Conservation (phyloP, 2,888 invertebrate genomes). For the Amiota minor region DNA sequence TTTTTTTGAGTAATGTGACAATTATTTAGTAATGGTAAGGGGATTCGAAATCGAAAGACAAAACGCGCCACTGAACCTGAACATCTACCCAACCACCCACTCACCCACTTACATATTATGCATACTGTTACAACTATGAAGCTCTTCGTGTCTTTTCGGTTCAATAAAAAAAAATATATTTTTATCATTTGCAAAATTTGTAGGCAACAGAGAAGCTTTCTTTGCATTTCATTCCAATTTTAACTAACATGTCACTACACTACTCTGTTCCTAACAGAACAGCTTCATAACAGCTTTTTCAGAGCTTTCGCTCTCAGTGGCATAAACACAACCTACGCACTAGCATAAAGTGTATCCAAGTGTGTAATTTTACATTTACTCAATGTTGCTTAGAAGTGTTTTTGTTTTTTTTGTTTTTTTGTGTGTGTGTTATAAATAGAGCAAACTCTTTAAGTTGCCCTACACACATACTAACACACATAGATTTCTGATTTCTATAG, state of each 20-base stretch:
- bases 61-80: too few species aligned
- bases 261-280: not conserved
- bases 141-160: not conserved
- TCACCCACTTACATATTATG: too few species aligned
- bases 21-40: too few species aligned
- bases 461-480: conserved; percentile 26
- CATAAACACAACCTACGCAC: not conserved
- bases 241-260: not conserved
- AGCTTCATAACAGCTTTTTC: not conserved
- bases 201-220: not conserved
- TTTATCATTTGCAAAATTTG: conserved; percentile 1
- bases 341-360: not conserved
- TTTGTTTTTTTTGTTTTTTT: too few species aligned
- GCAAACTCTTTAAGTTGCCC: conserved; percentile 15
- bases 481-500: conserved; percentile 23
- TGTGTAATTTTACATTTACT: conserved; percentile 13
- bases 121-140: too few species aligned
- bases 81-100: too few species aligned
- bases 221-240: not conserved
- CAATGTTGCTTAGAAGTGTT: not conserved
- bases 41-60: too few species aligned
- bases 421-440: conserved; percentile 11
- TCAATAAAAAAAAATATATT: not conserved
- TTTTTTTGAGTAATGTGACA: conserved; percentile 35
- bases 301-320: not conserved